These are phyloP conservation scores for Enteromius unitaeniatus DNA, from an alignment of 2,797 vertebrate species.

Conservation along the genomic window DNA sequence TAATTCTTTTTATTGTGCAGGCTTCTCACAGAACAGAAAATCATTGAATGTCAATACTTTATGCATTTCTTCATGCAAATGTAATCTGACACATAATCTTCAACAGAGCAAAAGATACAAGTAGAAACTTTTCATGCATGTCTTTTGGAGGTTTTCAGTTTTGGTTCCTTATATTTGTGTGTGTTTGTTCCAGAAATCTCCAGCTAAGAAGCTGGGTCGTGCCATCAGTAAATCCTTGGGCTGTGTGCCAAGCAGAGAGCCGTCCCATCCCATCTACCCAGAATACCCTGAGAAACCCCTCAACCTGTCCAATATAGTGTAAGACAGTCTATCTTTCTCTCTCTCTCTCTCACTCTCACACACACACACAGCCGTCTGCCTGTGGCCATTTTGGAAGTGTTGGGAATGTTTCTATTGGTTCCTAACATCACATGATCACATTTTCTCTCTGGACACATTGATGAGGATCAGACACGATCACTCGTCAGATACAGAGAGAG, in stretches of 20 bases:
- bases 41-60: background rate
- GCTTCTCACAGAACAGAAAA: background rate
- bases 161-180: slow-evolving; percentile 6
- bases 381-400: slow-evolving; percentile 34
- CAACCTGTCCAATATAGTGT: slow-evolving; percentile 93
- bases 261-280: slow-evolving; percentile 87
- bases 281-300: slow-evolving; percentile 92
- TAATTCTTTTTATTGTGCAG: background rate
- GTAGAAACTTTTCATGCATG: background rate
- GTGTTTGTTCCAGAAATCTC: slow-evolving; percentile 83
- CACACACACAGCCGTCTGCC: slow-evolving; percentile 14
- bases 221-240: slow-evolving; percentile 93
- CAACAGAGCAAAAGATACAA: background rate
- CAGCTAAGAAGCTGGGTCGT: slow-evolving; percentile 91
- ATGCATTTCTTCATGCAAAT: background rate
- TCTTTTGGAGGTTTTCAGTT: background rate
- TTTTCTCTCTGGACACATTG: slow-evolving; percentile 72
- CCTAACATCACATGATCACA: slow-evolving; percentile 63
- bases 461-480: slow-evolving; percentile 35
- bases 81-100: background rate
- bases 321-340: slow-evolving; percentile 68
- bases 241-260: slow-evolving; percentile 88
- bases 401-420: slow-evolving; percentile 39
- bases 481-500: slow-evolving; percentile 22
- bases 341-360: background rate